phyloP scores from a whole-genome alignment of 2,113 vertebrate genomes.

The Aphyosemion australe region DNA sequence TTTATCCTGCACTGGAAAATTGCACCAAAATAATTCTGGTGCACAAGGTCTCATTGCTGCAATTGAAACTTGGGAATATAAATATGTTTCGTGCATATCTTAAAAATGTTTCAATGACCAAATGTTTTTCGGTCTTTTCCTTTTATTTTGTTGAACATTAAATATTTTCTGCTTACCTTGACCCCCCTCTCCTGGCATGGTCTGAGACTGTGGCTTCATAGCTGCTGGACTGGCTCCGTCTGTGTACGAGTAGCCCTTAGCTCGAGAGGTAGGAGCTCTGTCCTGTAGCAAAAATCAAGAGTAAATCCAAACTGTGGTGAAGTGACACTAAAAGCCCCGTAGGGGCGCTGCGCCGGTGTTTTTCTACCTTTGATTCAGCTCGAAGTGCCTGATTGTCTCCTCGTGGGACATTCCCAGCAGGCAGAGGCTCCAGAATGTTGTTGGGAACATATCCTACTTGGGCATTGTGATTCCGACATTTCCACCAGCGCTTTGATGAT shows the following conservation, averaged over 20 bases:
- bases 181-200: constrained; percentile 42
- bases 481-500: constrained; percentile 82
- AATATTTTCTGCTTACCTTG: constrained; percentile 43
- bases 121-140: background rate
- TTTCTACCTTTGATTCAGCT: constrained; percentile 57
- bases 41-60: too few species aligned
- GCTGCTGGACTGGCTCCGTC: constrained; percentile 1
- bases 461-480: constrained; percentile 78
- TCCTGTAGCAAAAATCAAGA: constrained; percentile 31
- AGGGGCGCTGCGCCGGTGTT: background rate
- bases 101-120: too few species aligned
- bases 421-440: constrained; percentile 79
- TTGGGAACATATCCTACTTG: constrained; percentile 81
- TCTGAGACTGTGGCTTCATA: constrained; percentile 36
- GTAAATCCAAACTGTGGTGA: background rate
- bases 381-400: constrained; percentile 4
- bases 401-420: constrained; percentile 40
- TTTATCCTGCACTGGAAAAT: too few species aligned
- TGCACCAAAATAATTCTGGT: too few species aligned
- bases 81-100: too few species aligned
- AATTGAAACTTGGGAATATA: too few species aligned
- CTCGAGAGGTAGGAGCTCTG: constrained; percentile 6
- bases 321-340: background rate
- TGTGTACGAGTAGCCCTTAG: constrained; percentile 46
- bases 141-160: background rate